Evolutionary conservation across 1,140 invertebrate genomes (phyloP), one percentile per base, ranked within the genome.

Genomic region (Ceratina japonica): DNA sequence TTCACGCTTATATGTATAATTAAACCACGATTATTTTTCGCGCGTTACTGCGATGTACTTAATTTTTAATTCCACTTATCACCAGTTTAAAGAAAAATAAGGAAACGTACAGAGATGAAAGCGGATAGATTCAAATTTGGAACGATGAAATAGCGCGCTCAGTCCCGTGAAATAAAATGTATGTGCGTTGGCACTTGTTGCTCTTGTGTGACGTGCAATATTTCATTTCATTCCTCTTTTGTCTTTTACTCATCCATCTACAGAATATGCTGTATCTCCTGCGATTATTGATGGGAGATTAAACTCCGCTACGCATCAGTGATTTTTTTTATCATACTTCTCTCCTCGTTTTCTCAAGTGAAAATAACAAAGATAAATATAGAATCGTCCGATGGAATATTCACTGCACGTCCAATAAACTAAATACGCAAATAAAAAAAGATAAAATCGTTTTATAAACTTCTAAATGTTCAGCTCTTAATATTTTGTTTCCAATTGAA

Each of bases 171-270:
- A 49, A 27, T 44, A 5, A 22, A 49, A 3, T 22, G n/a, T 37
- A 49, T 77, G 31, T 77, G 10, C 37, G 37, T 77, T 62, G 62
- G 51, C 66, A 77, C 75, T 77, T 77, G 75, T 71, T 77, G 66
- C 75, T 71, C 75, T 71, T 37, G n/a, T 59, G 22, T 27, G 58
- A 13, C n/a, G 20, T 10, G 52, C 62, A 66, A 66, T 59, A 44
- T 44, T 63, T 71, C 27, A 27, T 52, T 63, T 20, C n/a, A 16
- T 27, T 77, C 18, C 37, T 20, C 71, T 0, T 44, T 51, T 58
- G 2, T 10, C 12, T 2, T 49, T 16, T 37, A n/a, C n/a, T 3
- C 8, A 44, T 13, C 63, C 10, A 62, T 15, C 63, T 61, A 3
- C 24, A n/a, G 20, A 58, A 59, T 24, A 31, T 66, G 44, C 22